A percentile compares a stretch with the other conserved stretches of the same genome.
phyloP scores from a whole-genome alignment of 2,888 invertebrate species.

The Perdita meconis region DNA sequence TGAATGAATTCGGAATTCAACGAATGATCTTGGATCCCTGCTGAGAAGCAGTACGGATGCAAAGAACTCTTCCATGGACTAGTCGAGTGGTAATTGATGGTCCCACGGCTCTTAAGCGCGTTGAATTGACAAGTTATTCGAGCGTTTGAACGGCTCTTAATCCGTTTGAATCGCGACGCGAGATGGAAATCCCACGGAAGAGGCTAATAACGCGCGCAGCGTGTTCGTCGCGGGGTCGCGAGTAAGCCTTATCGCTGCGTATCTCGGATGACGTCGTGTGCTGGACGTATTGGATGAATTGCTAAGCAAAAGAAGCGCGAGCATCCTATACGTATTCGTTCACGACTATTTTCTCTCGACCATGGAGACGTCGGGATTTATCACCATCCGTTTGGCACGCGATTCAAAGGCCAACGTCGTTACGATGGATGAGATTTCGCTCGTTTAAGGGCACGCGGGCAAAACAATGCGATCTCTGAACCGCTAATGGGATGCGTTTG shows the following conservation, averaged over 20 bases:
- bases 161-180: not conserved
- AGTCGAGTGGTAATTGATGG: too few relatives aligned
- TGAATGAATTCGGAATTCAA: too few relatives aligned
- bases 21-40: too few relatives aligned
- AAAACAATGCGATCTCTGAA: slow-evolving; percentile 78
- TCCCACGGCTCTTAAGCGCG: not conserved
- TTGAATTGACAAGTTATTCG: not conserved
- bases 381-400: slow-evolving; percentile 65
- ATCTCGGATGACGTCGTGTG: slow-evolving; percentile 4
- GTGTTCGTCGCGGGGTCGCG: not conserved
- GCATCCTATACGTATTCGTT: slow-evolving; percentile 2
- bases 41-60: too few relatives aligned
- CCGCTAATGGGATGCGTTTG: slow-evolving; percentile 80
- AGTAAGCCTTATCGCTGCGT: slow-evolving; percentile 13
- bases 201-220: not conserved
- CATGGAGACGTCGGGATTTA: slow-evolving; percentile 59
- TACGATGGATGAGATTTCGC: slow-evolving; percentile 75
- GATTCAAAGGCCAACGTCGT: slow-evolving; percentile 79
- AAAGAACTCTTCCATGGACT: too few relatives aligned
- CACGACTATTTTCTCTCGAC: slow-evolving; percentile 62
- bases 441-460: slow-evolving; percentile 74
- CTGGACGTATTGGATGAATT: slow-evolving; percentile 36
- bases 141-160: not conserved
- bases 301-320: not conserved
- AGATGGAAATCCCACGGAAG: slow-evolving; percentile 26